Base-by-base conservation (phyloP, 2,113 vertebrate genomes). In the Coptodon bakossiorum region DNA sequence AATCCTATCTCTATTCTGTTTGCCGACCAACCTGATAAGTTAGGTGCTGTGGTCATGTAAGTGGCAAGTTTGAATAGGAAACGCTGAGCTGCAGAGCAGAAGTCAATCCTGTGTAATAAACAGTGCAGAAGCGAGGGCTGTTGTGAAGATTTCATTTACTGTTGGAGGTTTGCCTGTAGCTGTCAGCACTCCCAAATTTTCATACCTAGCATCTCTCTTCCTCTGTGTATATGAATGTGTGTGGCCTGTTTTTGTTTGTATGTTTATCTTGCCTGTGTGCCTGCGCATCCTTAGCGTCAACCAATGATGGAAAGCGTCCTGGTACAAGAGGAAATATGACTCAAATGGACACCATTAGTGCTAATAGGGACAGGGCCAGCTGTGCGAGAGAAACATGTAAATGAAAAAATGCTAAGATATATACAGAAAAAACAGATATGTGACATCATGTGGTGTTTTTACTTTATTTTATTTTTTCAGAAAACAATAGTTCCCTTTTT, bases 251-350 rank as follows among this genome's bases (percentile, higher is more conserved):
- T 92, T 83, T 91, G 81, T 89, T 83, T 92, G 83, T 48, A 63
- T 92, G 87, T 93, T 88, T 85, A 79, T 91, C 80, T 79, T 85
- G 82, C 66, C 6, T 63, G 86, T 61, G 31, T 82, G 56, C 14
- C 5, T 82, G 83, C 61, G 43, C 85, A 81, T 88, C 59, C 24
- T 36, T 81, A 56, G 81, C 80, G 87, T 95, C 73, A 87, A 11
- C 53, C 88, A 59, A 59, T 91, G 91, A 91, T 89, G 87, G 84
- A 94, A 92, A 84, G 86, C 3, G 73, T 94, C 86, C 86, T 90
- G 80, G 83, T 80, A 81, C 83, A 85, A 90, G 86, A 92, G 92
- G 93, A 92, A 94, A 89, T 92, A 88, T 92, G 91, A 90, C 89
- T 93, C 91, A 92, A 84, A 93, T 89, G 83, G 88, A 87, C 29